Base-by-base conservation (phyloP, 2,888 invertebrate genomes). In the Orthosia gracilis region DNA sequence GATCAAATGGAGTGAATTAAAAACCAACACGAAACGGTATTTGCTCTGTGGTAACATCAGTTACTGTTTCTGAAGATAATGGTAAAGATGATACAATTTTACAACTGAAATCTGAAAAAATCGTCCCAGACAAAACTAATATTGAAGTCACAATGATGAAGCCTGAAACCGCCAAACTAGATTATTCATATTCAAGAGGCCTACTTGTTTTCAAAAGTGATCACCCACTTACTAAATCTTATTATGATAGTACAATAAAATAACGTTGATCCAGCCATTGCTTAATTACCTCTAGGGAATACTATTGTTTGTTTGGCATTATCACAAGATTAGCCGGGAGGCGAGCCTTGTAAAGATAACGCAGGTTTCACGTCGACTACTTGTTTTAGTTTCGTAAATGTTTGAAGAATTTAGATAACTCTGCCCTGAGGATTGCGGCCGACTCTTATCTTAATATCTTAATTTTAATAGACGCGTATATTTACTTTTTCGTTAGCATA, bases 371-470 rank as follows among this genome's bases (percentile, higher is more conserved):
- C 80, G 78, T 78, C 78, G 86, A 85, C 91, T 89, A 88, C 89
- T 86, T 82, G 89, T 88, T 89, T 91, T 91, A 86, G 84, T 90
- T 89, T 88, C 90, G 89, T 91, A 91, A 91, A 91, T 92, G 91
- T 92, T 92, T 87, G 77, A 85, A 82, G 82, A 84, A 87, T 85
- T 83, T 85, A 83, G 87, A 86, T 89, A 89, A 89, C 83, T 63
- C 58, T 54, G 62, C 69, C 70, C 68, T 75, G 72, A 54, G 65
- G 73, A 76, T 79, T 70, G 78, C 76, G 73, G 67, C 80, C 58
- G 72, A n/a, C 61, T 72, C n/a, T 77, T 83, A 78, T 84, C 74
- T 62, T 71, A 78, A 84, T 76, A 84, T 82, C 82, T 79, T 83
- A 52, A 82, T 82, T 82, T 82, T 82, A 82, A 78, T 73, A 72